phyloP scores from a whole-genome alignment of 1,140 invertebrate genomes.

The Lasioglossum albipes region DNA sequence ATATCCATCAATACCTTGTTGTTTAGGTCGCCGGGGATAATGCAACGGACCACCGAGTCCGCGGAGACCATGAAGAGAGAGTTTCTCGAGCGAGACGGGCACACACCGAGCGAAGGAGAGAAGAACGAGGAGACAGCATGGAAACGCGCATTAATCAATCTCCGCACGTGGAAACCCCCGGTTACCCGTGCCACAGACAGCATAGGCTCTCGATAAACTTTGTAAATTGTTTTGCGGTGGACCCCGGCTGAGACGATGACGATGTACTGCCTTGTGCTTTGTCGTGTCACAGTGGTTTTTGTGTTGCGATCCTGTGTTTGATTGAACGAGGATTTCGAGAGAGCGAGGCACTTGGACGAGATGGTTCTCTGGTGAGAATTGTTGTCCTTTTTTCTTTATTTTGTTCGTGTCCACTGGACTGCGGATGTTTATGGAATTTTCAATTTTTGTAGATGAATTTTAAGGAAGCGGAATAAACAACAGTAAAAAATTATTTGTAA shows the following conservation, averaged over 20 bases:
- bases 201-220: slow-evolving; percentile 40
- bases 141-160: slow-evolving; percentile 68
- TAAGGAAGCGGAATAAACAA: no score
- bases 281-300: not conserved
- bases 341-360: no score
- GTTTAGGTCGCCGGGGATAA: slow-evolving; percentile 57
- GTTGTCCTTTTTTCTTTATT: no score
- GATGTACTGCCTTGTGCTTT: not conserved
- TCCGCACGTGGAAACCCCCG: slow-evolving; percentile 59
- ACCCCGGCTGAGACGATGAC: not conserved
- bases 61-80: slow-evolving; percentile 47
- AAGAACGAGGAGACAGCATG: slow-evolving; percentile 37
- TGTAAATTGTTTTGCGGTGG: slow-evolving; percentile 41
- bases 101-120: not conserved
- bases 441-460: no score
- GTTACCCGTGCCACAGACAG: not conserved
- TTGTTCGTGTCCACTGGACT: no score
- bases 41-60: slow-evolving; percentile 61
- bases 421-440: no score
- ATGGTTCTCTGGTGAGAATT: no score
- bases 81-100: slow-evolving; percentile 48
- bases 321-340: no score
- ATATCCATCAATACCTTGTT: slow-evolving; percentile 64
- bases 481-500: no score
- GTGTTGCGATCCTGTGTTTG: no score